Evolutionary conservation across 2,113 vertebrate genomes (phyloP).

Genomic region (Actenoides hombroni): DNA sequence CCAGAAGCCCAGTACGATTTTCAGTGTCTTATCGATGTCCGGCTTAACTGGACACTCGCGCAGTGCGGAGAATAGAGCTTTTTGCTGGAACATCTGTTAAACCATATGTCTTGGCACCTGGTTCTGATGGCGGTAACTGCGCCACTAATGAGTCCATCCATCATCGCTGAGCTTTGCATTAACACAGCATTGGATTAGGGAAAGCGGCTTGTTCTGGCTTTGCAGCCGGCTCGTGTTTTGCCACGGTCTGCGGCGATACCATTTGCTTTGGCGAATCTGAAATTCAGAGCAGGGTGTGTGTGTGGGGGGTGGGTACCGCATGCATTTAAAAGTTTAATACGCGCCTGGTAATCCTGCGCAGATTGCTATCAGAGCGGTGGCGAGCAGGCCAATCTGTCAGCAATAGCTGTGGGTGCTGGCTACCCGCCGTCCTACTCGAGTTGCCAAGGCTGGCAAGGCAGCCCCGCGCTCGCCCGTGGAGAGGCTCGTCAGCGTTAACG

Average conservation of each 20-base stretch:
- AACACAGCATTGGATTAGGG: constrained; percentile 42
- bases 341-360: constrained; percentile 54
- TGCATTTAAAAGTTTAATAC: constrained; percentile 21
- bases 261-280: constrained; percentile 58
- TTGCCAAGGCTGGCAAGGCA: constrained; percentile 64
- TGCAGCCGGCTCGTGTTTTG: not conserved
- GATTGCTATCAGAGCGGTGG: constrained; percentile 53
- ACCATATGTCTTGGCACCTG: constrained; percentile 79
- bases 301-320: not conserved
- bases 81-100: constrained; percentile 76
- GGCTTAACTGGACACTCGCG: constrained; percentile 46
- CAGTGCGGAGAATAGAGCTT: constrained; percentile 26
- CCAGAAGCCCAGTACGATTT: constrained; percentile 27
- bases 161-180: constrained; percentile 67
- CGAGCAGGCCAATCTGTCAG: constrained; percentile 64
- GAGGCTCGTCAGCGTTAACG: constrained; percentile 56
- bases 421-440: not conserved
- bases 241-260: constrained; percentile 24
- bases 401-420: constrained; percentile 62
- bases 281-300: not conserved
- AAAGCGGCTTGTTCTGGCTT: constrained; percentile 53
- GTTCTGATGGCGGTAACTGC: constrained; percentile 65
- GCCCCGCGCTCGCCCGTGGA: constrained; percentile 46
- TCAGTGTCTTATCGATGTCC: constrained; percentile 53
- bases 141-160: constrained; percentile 77